Evolutionary conservation across 1,140 invertebrate species (phyloP).

Genomic region (Gryon sp.): DNA sequence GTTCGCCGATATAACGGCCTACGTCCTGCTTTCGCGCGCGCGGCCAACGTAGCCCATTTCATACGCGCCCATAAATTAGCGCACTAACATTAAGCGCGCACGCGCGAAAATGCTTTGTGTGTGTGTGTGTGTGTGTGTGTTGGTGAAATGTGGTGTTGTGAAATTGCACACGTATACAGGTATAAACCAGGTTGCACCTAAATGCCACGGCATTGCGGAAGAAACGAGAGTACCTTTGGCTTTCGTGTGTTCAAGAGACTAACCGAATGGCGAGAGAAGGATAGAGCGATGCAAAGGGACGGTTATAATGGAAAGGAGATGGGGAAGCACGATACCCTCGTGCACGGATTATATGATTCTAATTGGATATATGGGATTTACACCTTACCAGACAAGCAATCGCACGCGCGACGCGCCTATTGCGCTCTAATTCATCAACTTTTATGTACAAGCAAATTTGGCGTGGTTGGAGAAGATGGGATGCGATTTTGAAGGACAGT

Average conservation of each 20-base stretch:
- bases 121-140: slow-evolving; percentile 40
- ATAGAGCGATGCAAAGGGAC: slow-evolving; percentile 54
- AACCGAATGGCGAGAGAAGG: no score
- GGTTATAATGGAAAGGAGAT: slow-evolving; percentile 45
- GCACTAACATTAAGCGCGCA: slow-evolving; percentile 45
- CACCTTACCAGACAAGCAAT: slow-evolving; percentile 50
- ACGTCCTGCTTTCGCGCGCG: slow-evolving; percentile 69
- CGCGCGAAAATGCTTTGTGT: slow-evolving; percentile 21
- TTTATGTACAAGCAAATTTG: slow-evolving; percentile 45
- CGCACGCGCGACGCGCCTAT: slow-evolving; percentile 15
- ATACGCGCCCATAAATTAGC: slow-evolving; percentile 67
- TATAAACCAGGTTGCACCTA: background rate
- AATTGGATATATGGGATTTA: slow-evolving; percentile 79
- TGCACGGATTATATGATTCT: slow-evolving; percentile 76
- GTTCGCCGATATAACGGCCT: slow-evolving; percentile 70
- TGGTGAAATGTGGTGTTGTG: no score
- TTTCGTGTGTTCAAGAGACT: slow-evolving; percentile 22
- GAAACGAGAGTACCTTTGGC: slow-evolving; percentile 9
- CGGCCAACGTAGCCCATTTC: slow-evolving; percentile 69
- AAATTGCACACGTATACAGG: background rate
- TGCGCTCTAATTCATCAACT: slow-evolving; percentile 43
- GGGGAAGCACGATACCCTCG: slow-evolving; percentile 58
- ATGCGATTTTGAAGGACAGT: no score
- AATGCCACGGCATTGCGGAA: slow-evolving; percentile 2
- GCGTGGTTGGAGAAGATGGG: no score